A percentile compares a stretch with the other conserved stretches of the same genome.
Conservation (phyloP, 2,888 invertebrate genomes). For the Plagiodera versicolora region DNA sequence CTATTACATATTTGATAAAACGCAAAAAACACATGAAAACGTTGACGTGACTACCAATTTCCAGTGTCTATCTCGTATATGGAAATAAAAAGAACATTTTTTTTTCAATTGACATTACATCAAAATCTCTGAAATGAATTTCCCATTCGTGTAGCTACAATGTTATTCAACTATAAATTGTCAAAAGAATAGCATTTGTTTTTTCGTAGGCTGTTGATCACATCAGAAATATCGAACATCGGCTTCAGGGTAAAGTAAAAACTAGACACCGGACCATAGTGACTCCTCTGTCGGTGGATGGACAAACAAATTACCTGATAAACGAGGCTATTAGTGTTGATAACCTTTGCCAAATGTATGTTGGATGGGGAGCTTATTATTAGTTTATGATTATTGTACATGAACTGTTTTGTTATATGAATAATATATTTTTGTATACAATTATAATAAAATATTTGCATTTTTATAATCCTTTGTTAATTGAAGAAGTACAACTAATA, state of each 20-base stretch:
- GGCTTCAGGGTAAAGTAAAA: slow-evolving; percentile 78
- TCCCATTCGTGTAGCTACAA: too few species aligned
- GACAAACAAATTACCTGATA: slow-evolving; percentile 91
- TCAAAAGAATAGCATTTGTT: too few species aligned
- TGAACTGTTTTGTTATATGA: background rate
- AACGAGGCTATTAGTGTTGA: slow-evolving; percentile 85
- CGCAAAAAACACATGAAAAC: too few species aligned
- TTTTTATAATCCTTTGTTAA: too few species aligned
- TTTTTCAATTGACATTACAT: too few species aligned
- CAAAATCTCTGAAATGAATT: too few species aligned
- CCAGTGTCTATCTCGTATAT: too few species aligned
- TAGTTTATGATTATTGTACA: slow-evolving; percentile 7
- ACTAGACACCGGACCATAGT: slow-evolving; percentile 64
- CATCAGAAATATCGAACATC: slow-evolving; percentile 79
- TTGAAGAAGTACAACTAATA: too few species aligned
- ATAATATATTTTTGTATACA: background rate
- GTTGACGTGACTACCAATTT: too few species aligned
- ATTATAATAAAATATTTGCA: background rate
- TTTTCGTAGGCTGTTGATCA: slow-evolving; percentile 71
- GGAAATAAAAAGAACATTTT: too few species aligned
- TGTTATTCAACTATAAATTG: too few species aligned
- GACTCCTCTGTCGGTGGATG: slow-evolving; percentile 82
- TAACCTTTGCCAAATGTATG: slow-evolving; percentile 94
- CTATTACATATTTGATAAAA: too few species aligned
- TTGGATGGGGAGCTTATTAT: slow-evolving; percentile 89